A percentile compares a stretch with the other conserved stretches of the same genome.
phyloP scores from a whole-genome alignment of 2,113 vertebrate species.

The Chaenocephalus aceratus region DNA sequence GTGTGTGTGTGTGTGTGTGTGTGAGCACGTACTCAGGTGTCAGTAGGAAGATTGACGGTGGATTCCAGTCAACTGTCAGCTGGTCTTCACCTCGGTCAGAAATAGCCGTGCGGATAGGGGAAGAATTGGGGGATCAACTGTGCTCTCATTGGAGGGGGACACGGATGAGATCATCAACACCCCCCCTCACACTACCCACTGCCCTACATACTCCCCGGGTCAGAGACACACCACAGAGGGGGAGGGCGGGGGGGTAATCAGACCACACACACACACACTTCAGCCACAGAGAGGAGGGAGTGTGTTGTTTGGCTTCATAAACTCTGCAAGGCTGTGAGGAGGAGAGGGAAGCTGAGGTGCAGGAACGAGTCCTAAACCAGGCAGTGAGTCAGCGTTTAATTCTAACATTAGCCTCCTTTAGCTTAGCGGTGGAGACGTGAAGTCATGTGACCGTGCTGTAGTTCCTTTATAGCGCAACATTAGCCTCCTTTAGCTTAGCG shows the following conservation, averaged over 20 bases:
- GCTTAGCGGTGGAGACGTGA: no score
- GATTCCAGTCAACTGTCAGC: conserved; percentile 41
- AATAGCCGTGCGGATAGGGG: conserved; percentile 59
- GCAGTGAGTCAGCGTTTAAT: no score
- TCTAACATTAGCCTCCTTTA: no score
- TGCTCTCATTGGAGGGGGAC: conserved; percentile 56
- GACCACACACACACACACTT: conserved; percentile 68
- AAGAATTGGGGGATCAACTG: conserved; percentile 57
- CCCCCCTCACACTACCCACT: conserved; percentile 19
- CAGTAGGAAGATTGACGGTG: conserved; percentile 46
- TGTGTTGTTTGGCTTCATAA: conserved; percentile 30
- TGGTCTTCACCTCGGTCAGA: conserved; percentile 60
- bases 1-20: background rate
- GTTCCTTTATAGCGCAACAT: no score
- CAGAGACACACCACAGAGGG: conserved; percentile 61
- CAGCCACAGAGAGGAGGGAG: conserved; percentile 29
- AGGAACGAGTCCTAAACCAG: no score
- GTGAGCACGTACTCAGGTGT: background rate
- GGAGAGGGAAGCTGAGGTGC: conserved; percentile 6
- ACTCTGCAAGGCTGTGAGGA: conserved; percentile 27
- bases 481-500: no score
- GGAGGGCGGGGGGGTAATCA: conserved; percentile 69
- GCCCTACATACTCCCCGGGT: conserved; percentile 57
- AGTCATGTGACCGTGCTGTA: no score
- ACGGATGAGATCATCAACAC: conserved; percentile 52